Conservation (phyloP, 2,888 invertebrate genomes). For the Muscina levida region DNA sequence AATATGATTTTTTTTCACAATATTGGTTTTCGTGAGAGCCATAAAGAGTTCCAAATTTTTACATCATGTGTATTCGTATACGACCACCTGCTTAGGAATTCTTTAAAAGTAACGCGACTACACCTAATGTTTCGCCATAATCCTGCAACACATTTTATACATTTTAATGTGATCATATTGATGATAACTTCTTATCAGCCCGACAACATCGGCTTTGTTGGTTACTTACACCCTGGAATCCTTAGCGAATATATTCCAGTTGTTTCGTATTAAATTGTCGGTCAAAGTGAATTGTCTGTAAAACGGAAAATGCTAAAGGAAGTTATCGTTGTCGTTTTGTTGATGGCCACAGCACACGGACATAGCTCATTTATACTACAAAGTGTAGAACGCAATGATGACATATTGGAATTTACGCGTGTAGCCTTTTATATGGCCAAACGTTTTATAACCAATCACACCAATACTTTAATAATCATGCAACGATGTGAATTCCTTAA, state of each 20-base stretch:
- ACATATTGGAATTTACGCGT: constrained; percentile 39
- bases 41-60: too few species aligned
- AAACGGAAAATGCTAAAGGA: neutral
- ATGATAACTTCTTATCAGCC: neutral
- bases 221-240: neutral
- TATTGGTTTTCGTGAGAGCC: too few species aligned
- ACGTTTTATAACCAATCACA: constrained; percentile 66
- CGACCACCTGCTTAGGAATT: too few species aligned
- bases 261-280: neutral
- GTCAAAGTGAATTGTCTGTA: neutral
- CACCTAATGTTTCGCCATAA: neutral
- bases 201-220: neutral
- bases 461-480: constrained; percentile 69
- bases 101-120: too few species aligned
- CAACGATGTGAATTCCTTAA: constrained; percentile 61
- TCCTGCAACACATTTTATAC: too few species aligned
- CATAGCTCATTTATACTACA: constrained; percentile 4
- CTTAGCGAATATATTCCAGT: neutral
- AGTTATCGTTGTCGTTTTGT: neutral
- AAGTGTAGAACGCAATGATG: neutral
- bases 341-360: neutral
- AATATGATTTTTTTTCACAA: too few species aligned
- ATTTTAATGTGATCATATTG: neutral
- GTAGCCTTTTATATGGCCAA: constrained; percentile 67
- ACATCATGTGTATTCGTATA: too few species aligned